Conservation (phyloP, 2,797 vertebrate species). For the Thripadectes ignobilis region DNA sequence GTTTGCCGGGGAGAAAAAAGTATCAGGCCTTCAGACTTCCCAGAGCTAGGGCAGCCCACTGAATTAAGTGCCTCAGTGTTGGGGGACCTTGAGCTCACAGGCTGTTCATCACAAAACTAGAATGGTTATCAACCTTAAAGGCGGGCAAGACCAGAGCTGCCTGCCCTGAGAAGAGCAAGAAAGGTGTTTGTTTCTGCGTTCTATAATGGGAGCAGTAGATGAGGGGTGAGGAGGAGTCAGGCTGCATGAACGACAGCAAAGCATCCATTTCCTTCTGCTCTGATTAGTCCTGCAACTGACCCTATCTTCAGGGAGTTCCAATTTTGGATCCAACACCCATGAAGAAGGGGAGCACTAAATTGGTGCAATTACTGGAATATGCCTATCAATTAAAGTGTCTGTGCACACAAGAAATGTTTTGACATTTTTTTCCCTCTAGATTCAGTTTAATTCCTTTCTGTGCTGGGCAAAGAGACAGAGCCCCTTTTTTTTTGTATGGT, state of each 20-base stretch:
- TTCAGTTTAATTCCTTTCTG: not conserved
- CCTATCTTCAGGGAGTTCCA: not conserved
- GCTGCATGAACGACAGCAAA: not conserved
- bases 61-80: not conserved
- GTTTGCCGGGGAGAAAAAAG: not conserved
- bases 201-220: not conserved
- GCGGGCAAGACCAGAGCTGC: not conserved
- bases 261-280: not conserved
- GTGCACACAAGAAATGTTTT: not conserved
- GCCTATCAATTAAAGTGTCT: not conserved
- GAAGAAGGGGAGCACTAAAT: not conserved
- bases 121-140: not conserved
- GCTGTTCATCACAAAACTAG: not conserved
- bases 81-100: not conserved
- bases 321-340: not conserved
- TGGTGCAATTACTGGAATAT: not conserved
- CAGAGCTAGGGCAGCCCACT: not conserved
- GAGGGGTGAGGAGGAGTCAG: not conserved
- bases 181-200: not conserved
- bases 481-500: not conserved
- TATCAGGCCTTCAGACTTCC: not conserved
- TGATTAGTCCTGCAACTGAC: not conserved
- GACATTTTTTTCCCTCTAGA: not conserved
- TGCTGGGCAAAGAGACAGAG: not conserved
- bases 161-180: not conserved